These are phyloP conservation scores for Steatornis caripensis DNA, from an alignment of 2,113 vertebrate species.

Conservation along the genomic window DNA sequence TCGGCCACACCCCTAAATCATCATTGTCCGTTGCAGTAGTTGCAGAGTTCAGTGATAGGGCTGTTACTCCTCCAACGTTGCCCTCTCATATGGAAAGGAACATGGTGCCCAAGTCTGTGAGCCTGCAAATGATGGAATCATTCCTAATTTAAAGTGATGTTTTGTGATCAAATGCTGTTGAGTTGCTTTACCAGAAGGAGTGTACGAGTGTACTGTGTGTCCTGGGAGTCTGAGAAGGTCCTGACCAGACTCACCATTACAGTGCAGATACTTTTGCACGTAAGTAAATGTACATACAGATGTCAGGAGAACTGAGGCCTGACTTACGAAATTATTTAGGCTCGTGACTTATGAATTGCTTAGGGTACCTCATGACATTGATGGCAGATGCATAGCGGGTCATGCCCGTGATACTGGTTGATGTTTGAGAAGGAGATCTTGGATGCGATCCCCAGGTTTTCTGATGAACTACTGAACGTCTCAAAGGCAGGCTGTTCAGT, in stretches of 20 bases:
- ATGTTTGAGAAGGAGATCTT: background rate
- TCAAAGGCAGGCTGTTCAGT: background rate
- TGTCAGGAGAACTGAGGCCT: background rate
- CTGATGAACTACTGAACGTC: background rate
- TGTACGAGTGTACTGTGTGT: background rate
- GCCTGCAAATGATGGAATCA: background rate
- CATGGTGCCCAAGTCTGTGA: background rate
- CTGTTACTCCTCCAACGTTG: background rate
- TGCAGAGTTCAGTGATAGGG: background rate
- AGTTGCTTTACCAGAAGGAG: background rate
- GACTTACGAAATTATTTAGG: background rate
- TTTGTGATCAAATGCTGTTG: background rate
- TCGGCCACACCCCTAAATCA: background rate
- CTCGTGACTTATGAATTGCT: rapidly evolving
- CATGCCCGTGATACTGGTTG: background rate
- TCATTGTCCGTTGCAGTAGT: background rate
- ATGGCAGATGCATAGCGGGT: background rate
- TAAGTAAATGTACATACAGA: background rate
- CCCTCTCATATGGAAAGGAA: background rate
- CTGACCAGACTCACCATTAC: background rate
- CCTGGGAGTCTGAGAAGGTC: background rate
- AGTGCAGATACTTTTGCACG: background rate
- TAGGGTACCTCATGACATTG: background rate
- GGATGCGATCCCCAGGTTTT: background rate
- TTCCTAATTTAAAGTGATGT: background rate